Base-by-base conservation (phyloP, 92 coral and sea anemone species). In the Phenganax subtilis region DNA sequence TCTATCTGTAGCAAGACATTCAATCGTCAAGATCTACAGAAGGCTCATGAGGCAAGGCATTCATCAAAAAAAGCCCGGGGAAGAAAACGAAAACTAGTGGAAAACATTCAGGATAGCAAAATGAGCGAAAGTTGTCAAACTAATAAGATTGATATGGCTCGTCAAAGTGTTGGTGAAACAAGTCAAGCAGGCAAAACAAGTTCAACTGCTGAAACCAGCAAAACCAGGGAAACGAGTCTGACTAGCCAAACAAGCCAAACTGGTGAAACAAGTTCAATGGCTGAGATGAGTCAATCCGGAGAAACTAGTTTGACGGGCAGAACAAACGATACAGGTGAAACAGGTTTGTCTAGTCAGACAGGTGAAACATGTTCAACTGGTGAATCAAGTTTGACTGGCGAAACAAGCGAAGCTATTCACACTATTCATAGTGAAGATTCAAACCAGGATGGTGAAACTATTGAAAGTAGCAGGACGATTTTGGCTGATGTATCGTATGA, bases 1-100 rank as follows among this genome's bases (percentile, higher is more conserved):
- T 6, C 73, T 9, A 12, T 68, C n/a, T 68, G 73, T 30, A 51
- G 53, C 12, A 68, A 68, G 73, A 68, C 73, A 30, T 68, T 68
- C 47, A 68, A 68, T 12, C 73, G 73, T 53, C 31, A 68, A 53
- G 73, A 68, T 68, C 47, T 68, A 14, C 31, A 30, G 73, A 68
- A 68, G 29, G 47, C 73, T 30, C 73, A 68, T 53, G 73, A 37
- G 54, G 5, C 31, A 37, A 53, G 31, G 11, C 73, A 68, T 68
- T 68, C 47, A 37, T 53, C 73, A 30, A 68, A 68, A 68, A 68
- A 6, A 6, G 31, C 53, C 20, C 73, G 73, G 16, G 73, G 73
- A 6, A 27, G 73, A 68, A 68, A 68, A 68, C 73, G 73, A 20
- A 37, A 14, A 25, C 17, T 28, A 17, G 8, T 5, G 70, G 47